These are phyloP conservation scores for Melitaea athalia DNA, from an alignment of 2,888 invertebrate genomes.

Conservation along the genomic window DNA sequence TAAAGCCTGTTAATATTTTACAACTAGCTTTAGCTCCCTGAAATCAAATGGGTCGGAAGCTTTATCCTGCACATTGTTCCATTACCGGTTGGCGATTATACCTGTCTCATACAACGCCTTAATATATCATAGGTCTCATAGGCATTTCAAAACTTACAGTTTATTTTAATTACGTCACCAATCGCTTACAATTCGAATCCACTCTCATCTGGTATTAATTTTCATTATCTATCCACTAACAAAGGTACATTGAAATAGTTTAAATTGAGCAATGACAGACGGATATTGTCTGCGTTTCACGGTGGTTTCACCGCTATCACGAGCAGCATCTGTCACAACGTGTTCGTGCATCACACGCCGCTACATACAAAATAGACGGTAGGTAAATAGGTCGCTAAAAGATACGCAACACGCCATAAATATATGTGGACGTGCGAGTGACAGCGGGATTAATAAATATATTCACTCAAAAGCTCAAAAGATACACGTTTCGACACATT, in stretches of 20 bases:
- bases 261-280: constrained; percentile 14
- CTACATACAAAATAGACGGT: constrained; percentile 17
- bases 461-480: not conserved
- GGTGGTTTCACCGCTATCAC: constrained; percentile 28
- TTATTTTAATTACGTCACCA: no score
- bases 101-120: no score
- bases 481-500: not conserved
- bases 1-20: no score
- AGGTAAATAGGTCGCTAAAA: constrained; percentile 13
- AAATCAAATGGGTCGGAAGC: no score
- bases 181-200: no score
- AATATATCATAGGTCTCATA: no score
- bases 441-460: not conserved
- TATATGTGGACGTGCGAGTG: constrained; percentile 3
- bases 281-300: constrained; percentile 23
- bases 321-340: constrained; percentile 27
- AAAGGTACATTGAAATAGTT: constrained; percentile 18
- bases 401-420: constrained; percentile 7
- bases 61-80: no score
- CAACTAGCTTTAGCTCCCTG: no score
- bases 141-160: no score
- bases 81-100: no score
- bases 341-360: constrained; percentile 11
- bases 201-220: no score
- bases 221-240: no score